These are phyloP conservation scores for Gymnogyps californianus DNA, from an alignment of 2,113 vertebrate genomes.

Conservation along the genomic window DNA sequence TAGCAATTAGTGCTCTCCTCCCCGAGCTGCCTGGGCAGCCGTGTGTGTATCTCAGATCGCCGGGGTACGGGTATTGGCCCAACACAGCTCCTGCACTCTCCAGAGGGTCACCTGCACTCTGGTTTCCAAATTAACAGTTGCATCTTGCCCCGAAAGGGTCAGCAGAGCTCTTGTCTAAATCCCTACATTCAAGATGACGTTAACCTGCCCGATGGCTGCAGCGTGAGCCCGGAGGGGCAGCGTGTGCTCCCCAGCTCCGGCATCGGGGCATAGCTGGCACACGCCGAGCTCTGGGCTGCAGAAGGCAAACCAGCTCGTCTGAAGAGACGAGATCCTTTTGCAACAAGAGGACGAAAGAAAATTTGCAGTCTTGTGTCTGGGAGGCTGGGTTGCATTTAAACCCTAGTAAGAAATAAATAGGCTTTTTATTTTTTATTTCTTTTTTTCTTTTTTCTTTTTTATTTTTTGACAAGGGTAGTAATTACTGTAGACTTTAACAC, in stretches of 20 bases:
- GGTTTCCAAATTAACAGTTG: background rate
- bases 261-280: background rate
- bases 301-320: background rate
- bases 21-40: accelerated
- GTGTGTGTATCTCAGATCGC: accelerated
- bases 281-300: background rate
- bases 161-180: background rate
- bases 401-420: background rate
- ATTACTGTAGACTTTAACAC: background rate
- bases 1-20: background rate
- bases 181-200: accelerated
- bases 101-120: background rate
- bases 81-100: background rate
- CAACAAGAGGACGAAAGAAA: background rate
- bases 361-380: background rate
- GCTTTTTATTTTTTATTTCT: too few relatives aligned
- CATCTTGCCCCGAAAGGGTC: background rate
- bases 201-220: background rate
- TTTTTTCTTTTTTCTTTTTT: too few relatives aligned
- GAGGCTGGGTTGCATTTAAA: background rate
- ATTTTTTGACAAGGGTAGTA: background rate
- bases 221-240: background rate
- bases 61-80: background rate
- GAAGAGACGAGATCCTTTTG: background rate
- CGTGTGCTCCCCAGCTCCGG: background rate